A percentile compares a stretch with the other conserved stretches of the same genome.
phyloP scores from a whole-genome alignment of 2,797 vertebrate species.

The Gallirallus australis region DNA sequence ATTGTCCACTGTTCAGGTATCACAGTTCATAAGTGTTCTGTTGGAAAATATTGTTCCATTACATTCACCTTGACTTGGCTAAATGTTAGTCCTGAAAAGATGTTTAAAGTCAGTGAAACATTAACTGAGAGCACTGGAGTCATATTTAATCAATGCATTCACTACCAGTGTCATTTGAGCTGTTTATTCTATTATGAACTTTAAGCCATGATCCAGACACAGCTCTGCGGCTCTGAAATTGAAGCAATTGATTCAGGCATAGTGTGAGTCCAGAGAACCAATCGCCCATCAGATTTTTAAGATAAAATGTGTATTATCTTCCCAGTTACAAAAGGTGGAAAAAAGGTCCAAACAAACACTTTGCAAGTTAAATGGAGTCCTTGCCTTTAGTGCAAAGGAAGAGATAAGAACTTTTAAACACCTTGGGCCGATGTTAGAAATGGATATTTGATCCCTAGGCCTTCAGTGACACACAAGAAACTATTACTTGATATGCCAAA shows the following conservation, averaged over 20 bases:
- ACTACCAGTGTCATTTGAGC: conserved; percentile 23
- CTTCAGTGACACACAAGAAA: conserved; percentile 6
- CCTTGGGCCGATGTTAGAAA: neutral
- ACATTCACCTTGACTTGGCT: conserved; percentile 20
- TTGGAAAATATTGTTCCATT: neutral
- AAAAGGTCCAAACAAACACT: neutral
- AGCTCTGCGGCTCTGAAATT: neutral
- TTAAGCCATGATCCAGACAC: conserved; percentile 9
- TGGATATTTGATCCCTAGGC: conserved; percentile 38
- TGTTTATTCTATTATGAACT: conserved; percentile 67
- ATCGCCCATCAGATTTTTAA: neutral
- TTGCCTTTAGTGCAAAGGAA: neutral
- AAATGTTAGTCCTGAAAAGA: conserved; percentile 40
- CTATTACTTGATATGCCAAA: conserved; percentile 32
- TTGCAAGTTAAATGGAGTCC: neutral
- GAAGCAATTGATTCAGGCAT: conserved; percentile 23
- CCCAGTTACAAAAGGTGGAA: neutral
- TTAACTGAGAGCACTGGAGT: conserved; percentile 49
- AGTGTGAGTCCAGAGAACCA: neutral
- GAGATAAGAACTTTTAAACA: conserved; percentile 15
- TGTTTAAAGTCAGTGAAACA: conserved; percentile 40
- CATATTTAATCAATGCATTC: conserved; percentile 48
- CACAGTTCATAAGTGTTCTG: neutral
- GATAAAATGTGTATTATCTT: neutral
- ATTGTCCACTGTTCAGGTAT: neutral